Percentiles rank a stretch among this genome's conserved stretches.
phyloP scores from a whole-genome alignment of 2,113 vertebrate species.

The Uropsilus gracilis region DNA sequence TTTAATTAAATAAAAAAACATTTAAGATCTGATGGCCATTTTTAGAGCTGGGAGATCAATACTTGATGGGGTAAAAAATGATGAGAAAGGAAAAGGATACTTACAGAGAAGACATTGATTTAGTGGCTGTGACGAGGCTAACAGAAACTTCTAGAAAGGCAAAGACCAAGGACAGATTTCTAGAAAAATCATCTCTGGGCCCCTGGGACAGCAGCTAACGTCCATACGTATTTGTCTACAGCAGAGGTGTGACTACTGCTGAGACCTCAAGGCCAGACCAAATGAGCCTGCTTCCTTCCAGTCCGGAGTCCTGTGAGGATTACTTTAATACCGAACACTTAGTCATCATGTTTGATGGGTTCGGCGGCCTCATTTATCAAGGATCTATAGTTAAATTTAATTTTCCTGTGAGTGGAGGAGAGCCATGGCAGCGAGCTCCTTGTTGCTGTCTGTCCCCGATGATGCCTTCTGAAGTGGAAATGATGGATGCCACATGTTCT shows the following conservation, averaged over 20 bases:
- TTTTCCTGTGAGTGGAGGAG: constrained; percentile 85
- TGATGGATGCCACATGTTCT: constrained; percentile 88
- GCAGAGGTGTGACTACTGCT: constrained; percentile 48
- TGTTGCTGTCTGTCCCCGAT: constrained; percentile 85
- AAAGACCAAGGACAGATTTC: constrained; percentile 36
- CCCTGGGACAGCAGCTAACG: not conserved
- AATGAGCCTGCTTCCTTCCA: constrained; percentile 76
- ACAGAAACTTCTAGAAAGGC: constrained; percentile 38
- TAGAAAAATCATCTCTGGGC: constrained; percentile 13
- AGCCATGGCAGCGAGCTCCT: constrained; percentile 81
- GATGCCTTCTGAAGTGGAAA: constrained; percentile 89
- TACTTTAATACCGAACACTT: constrained; percentile 84
- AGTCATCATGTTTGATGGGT: constrained; percentile 86
- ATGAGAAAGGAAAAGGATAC: not conserved
- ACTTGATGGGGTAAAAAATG: not conserved
- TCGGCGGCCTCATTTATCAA: constrained; percentile 86
- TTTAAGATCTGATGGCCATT: not conserved
- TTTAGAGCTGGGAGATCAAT: not conserved
- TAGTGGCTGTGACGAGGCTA: not conserved
- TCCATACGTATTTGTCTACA: constrained; percentile 38
- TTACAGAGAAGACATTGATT: not conserved
- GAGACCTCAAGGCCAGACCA: constrained; percentile 75
- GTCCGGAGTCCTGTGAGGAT: constrained; percentile 78
- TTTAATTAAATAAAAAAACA: too few relatives aligned
- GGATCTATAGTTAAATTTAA: constrained; percentile 88